Conservation (phyloP, 2,113 vertebrate species). For the Anas platyrhynchos region DNA sequence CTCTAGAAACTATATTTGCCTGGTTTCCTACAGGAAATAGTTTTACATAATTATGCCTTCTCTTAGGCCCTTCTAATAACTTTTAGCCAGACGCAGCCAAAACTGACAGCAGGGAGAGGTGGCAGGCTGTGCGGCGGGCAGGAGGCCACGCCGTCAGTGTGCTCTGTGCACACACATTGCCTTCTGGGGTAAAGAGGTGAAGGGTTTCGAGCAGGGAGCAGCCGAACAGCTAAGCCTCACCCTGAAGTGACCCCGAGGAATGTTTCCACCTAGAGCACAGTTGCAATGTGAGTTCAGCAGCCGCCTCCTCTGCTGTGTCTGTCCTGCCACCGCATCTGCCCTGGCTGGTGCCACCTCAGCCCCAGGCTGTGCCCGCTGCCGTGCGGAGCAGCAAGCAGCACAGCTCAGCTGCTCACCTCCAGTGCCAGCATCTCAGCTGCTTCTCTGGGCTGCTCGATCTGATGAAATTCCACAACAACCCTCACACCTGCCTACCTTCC, state of each 20-base stretch:
- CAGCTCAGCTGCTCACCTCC: not conserved
- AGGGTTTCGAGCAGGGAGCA: conserved; percentile 8
- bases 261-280: conserved; percentile 33
- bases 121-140: not conserved
- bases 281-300: not conserved
- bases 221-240: conserved; percentile 27
- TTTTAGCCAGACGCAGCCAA: not conserved
- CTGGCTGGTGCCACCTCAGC: not conserved
- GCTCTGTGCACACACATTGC: not conserved
- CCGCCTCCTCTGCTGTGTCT: not conserved
- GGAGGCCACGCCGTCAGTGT: rapidly evolving
- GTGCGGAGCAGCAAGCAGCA: not conserved
- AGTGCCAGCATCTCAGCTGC: not conserved
- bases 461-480: not conserved
- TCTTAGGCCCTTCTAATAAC: not conserved
- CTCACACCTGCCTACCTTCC: not conserved
- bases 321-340: not conserved
- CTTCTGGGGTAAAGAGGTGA: not conserved
- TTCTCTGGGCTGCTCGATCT: not conserved
- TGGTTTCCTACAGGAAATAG: not conserved
- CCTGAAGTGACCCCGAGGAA: conserved; percentile 4
- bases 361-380: not conserved
- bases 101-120: not conserved
- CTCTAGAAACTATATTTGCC: not conserved
- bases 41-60: not conserved